These are phyloP conservation scores for Lagocephalus sceleratus DNA, from an alignment of 2,797 vertebrate species.

Conservation along the genomic window DNA sequence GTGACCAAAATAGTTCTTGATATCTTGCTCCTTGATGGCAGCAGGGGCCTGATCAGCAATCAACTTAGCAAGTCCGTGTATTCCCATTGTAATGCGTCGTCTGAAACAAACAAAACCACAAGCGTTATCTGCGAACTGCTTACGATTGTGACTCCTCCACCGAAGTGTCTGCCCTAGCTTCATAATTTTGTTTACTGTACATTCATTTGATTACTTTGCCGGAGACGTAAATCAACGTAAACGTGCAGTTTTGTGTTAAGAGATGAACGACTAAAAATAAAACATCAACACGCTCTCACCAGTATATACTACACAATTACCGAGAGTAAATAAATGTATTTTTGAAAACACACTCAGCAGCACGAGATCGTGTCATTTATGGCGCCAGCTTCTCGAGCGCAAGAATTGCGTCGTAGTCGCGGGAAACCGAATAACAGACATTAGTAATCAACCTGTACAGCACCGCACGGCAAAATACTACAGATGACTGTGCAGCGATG, in stretches of 20 bases:
- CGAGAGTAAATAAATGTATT: background rate
- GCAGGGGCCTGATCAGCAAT: conserved; percentile 89
- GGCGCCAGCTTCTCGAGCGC: conserved; percentile 4
- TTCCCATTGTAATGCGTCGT: conserved; percentile 81
- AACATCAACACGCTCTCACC: background rate
- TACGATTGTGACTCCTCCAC: too few relatives aligned
- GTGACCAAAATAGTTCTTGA: conserved; percentile 90
- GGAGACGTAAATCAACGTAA: too few relatives aligned
- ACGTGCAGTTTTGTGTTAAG: too few relatives aligned
- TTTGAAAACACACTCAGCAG: conserved; percentile 22
- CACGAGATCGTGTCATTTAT: background rate
- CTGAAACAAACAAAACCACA: background rate
- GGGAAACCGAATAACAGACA: conserved; percentile 67
- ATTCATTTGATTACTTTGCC: too few relatives aligned
- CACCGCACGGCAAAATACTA: rapidly evolving
- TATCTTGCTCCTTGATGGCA: conserved; percentile 91
- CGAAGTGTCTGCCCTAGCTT: too few relatives aligned
- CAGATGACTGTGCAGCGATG: conserved; percentile 5
- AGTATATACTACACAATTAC: rapidly evolving
- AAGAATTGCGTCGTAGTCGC: conserved; percentile 58
- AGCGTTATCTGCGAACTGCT: background rate
- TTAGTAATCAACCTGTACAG: conserved; percentile 35
- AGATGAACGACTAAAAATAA: background rate
- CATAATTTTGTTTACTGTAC: too few relatives aligned
- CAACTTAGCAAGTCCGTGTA: conserved; percentile 92